These are phyloP conservation scores for Misgurnus mizolepis DNA, from an alignment of 2,113 vertebrate genomes.

Conservation along the genomic window DNA sequence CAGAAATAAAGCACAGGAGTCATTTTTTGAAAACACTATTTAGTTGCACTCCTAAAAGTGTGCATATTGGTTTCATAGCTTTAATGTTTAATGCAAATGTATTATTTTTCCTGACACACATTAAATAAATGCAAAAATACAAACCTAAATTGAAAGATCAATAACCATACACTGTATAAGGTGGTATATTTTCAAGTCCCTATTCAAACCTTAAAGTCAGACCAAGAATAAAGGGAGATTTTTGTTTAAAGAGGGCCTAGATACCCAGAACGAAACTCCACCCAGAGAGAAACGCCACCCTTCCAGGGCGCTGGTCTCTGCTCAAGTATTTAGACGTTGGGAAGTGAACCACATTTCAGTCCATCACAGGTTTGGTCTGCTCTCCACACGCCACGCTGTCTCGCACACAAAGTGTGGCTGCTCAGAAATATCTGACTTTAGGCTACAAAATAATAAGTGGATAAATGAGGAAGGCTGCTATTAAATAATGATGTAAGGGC, in stretches of 20 bases:
- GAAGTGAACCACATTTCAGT: constrained; percentile 60
- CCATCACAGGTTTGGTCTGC: constrained; percentile 61
- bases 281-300: constrained; percentile 5
- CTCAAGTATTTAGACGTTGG: constrained; percentile 58
- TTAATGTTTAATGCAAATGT: too few relatives aligned
- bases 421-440: background rate
- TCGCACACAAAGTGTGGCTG: constrained; percentile 11
- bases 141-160: too few relatives aligned
- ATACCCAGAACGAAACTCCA: constrained; percentile 7
- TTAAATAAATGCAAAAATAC: too few relatives aligned
- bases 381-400: constrained; percentile 52
- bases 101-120: too few relatives aligned
- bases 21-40: too few relatives aligned
- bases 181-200: background rate
- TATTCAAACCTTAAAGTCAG: background rate
- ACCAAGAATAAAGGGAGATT: background rate
- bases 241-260: background rate
- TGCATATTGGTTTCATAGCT: too few relatives aligned
- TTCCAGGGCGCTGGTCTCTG: constrained; percentile 49
- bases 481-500: background rate
- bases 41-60: too few relatives aligned
- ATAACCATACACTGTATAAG: background rate
- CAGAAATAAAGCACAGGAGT: too few relatives aligned
- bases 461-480: constrained; percentile 19
- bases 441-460: background rate